Percentiles rank a stretch among this genome's conserved stretches.
Conservation (phyloP, 1,140 invertebrate species). For the Acromyrmex echinatior region DNA sequence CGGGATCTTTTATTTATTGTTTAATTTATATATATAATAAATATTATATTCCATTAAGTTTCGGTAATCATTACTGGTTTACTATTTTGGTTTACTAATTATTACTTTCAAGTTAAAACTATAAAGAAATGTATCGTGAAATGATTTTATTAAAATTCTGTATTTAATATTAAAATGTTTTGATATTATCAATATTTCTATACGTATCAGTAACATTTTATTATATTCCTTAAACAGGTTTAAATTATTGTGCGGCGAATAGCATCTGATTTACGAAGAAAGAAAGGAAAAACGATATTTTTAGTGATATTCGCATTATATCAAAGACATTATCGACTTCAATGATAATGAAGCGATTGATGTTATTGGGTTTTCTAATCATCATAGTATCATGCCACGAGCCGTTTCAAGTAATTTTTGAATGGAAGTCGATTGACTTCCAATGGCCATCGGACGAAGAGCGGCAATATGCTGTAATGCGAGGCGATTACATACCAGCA, state of each 20-base stretch:
- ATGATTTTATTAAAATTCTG: neutral
- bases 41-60: no score
- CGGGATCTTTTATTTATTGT: no score
- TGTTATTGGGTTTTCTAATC: slow-evolving; percentile 47
- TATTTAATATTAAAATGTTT: neutral
- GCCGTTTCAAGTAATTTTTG: slow-evolving; percentile 84
- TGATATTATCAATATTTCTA: neutral
- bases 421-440: slow-evolving; percentile 84
- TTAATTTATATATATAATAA: no score
- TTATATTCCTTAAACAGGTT: slow-evolving; percentile 2
- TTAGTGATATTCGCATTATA: neutral
- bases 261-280: neutral
- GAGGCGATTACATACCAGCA: slow-evolving; percentile 87
- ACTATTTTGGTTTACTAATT: no score
- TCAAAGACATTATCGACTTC: slow-evolving; percentile 1
- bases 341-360: slow-evolving; percentile 53
- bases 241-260: neutral
- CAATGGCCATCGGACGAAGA: slow-evolving; percentile 82
- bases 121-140: neutral
- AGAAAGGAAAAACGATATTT: neutral
- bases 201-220: neutral
- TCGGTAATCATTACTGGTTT: no score
- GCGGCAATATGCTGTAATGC: slow-evolving; percentile 84
- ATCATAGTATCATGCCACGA: slow-evolving; percentile 80
- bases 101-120: no score